Evolutionary conservation across 2,797 vertebrate genomes (phyloP).

Genomic region (Oreochromis mossambicus): DNA sequence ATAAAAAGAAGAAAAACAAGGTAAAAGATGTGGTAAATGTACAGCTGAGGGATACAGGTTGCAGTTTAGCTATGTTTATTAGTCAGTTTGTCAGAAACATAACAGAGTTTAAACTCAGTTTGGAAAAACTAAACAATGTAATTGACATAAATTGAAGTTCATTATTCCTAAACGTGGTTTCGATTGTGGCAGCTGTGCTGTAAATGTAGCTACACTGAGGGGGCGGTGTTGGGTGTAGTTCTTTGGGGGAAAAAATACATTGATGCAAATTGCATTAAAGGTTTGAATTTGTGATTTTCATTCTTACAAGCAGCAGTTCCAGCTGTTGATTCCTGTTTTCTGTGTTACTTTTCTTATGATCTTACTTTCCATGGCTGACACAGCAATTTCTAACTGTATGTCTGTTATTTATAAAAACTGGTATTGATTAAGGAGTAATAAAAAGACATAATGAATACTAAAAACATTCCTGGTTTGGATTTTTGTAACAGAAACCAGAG

Average conservation of each 20-base stretch:
- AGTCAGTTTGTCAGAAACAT: not conserved
- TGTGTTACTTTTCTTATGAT: conserved; percentile 8
- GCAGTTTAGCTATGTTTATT: conserved; percentile 1
- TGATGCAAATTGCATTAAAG: conserved; percentile 14
- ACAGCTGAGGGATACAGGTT: not conserved
- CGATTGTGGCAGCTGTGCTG: not conserved
- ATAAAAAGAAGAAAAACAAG: not conserved
- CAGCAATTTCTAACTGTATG: conserved; percentile 44
- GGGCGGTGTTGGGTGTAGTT: not conserved
- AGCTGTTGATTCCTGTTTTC: not conserved
- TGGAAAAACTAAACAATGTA: too few species aligned
- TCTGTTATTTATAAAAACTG: conserved; percentile 55
- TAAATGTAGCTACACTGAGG: not conserved
- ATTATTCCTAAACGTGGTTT: not conserved
- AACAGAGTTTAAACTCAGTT: not conserved
- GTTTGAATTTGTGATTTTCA: not conserved
- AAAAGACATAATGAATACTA: not conserved
- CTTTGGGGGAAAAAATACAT: not conserved
- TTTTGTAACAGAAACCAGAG: not conserved
- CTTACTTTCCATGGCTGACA: conserved; percentile 36
- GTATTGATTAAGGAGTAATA: conserved; percentile 61
- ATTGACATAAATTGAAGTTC: not conserved
- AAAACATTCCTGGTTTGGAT: not conserved
- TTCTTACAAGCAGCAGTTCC: not conserved
- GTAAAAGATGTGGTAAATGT: not conserved